Evolutionary conservation across 37 sponge, comb jelly and placozoan genomes (phyloP).

Genomic region (Beroe forskalii): DNA sequence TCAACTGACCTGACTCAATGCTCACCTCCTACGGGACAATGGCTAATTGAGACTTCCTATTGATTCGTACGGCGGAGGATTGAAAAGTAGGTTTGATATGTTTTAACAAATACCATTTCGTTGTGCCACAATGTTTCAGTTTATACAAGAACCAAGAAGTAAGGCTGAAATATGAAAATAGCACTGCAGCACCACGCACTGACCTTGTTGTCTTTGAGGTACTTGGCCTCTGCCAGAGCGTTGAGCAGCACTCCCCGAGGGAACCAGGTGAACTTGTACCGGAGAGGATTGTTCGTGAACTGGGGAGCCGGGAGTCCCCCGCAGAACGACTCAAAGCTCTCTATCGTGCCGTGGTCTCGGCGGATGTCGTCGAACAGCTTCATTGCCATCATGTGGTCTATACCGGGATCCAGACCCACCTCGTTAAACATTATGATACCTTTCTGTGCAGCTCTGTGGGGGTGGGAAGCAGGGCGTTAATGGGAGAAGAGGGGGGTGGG

Average conservation of each 20-base stretch:
- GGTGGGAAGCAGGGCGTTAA: no score
- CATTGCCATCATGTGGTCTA: slow-evolving; percentile 96
- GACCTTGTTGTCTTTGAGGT: slow-evolving; percentile 80
- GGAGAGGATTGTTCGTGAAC: slow-evolving; percentile 82
- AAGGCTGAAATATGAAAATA: no score
- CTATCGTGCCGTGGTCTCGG: slow-evolving; percentile 81
- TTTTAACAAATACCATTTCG: no score
- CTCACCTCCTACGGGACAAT: not conserved
- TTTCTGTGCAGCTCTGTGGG: slow-evolving; percentile 68
- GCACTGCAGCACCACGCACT: no score
- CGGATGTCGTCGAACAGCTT: slow-evolving; percentile 83
- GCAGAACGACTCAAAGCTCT: slow-evolving; percentile 61
- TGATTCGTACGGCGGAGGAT: no score
- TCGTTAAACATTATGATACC: slow-evolving; percentile 85
- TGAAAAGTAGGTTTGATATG: no score
- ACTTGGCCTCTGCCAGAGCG: slow-evolving; percentile 74
- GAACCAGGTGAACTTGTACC: slow-evolving; percentile 98
- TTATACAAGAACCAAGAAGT: not conserved
- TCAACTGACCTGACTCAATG: slow-evolving; percentile 22
- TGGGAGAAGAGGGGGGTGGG: no score
- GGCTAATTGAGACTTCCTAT: not conserved
- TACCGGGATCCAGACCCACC: slow-evolving; percentile 94
- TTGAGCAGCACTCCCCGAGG: slow-evolving; percentile 78
- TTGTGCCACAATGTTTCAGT: no score
- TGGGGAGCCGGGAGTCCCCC: slow-evolving; percentile 85